Evolutionary conservation across 2,113 vertebrate genomes (phyloP), one percentile per base, ranked within the genome.

Genomic region (Falco punctatus): DNA sequence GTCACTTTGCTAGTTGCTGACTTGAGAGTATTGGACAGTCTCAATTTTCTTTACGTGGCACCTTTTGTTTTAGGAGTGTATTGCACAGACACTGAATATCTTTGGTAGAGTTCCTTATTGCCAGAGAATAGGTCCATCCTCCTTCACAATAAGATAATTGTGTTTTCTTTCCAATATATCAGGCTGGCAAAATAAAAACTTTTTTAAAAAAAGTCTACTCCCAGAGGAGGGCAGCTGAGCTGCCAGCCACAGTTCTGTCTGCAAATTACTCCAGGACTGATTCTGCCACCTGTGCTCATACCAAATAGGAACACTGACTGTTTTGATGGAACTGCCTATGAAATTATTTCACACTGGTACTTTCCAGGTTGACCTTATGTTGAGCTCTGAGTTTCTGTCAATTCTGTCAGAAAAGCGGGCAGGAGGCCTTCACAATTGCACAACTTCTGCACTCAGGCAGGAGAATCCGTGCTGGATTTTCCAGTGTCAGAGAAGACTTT

Each of bases 1-100:
- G 77, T 81, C 65, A 92, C 55, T 93, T 96, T 86, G 55, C 9
- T 11, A 22, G 15, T 13, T 79, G 75, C 83, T 93, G 91, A 89
- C 32, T 84, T 83, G 12, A 65, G 24, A 79, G 28, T 73, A 71
- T 71, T 40, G 46, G 49, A 54, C 27, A 75, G 65, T 52, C 6
- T 95, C 52, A 40, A 6, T 81, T 92, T 86, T 89, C 86, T 79
- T 79, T 65, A 69, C 6, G 17, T 46, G 74, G 13, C 33, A 42
- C 38, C 40, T 94, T 74, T 59, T 75, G 27, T 65, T 78, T 67
- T 77, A 84, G 54, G 15, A 21, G 21, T 27, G 35, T 72, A 8
- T 61, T 86, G 49, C 26, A 44, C 12, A 48, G 80, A 70, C 27
- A 48, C 11, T 33, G 61, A 62, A 32, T 66, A 49, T 33, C 55